A percentile compares a stretch with the other conserved stretches of the same genome.
Conservation (phyloP, 2,113 vertebrate genomes). For the Dromiciops gliroides region DNA sequence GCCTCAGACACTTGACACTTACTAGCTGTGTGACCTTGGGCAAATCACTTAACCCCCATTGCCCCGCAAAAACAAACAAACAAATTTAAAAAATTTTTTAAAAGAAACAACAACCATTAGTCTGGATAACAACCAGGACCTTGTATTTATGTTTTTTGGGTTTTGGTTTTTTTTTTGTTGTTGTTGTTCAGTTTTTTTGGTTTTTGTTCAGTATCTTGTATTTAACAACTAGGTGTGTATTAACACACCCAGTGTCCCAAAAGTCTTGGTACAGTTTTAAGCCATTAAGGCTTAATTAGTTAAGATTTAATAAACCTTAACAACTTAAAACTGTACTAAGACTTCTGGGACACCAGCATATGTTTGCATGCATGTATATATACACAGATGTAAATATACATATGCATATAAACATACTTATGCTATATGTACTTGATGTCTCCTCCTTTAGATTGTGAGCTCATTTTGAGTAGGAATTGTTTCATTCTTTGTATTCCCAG, state of each 20-base stretch:
- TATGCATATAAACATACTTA: neutral
- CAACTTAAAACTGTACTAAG: neutral
- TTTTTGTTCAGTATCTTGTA: neutral
- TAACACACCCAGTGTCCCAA: neutral
- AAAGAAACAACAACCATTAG: neutral
- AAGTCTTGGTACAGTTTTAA: neutral
- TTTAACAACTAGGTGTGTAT: neutral
- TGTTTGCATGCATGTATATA: neutral
- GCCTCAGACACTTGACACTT: too few species aligned
- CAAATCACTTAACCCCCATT: too few species aligned
- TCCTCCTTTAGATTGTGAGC: neutral
- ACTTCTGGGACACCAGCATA: too few species aligned
- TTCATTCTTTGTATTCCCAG: neutral
- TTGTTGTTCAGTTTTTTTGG: too few species aligned
- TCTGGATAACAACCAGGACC: neutral
- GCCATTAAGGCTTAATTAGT: neutral
- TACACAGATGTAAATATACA: neutral
- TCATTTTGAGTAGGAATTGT: neutral
- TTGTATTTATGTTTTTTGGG: too few species aligned
- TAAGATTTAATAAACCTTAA: too few species aligned
- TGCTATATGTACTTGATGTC: neutral
- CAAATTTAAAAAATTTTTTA: neutral
- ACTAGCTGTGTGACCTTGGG: too few species aligned
- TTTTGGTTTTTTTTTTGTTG: too few species aligned
- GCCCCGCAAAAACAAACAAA: too few species aligned